A percentile compares a stretch with the other conserved stretches of the same genome.
phyloP scores from a whole-genome alignment of 1,140 invertebrate genomes.

The Tetramorium alpestre region DNA sequence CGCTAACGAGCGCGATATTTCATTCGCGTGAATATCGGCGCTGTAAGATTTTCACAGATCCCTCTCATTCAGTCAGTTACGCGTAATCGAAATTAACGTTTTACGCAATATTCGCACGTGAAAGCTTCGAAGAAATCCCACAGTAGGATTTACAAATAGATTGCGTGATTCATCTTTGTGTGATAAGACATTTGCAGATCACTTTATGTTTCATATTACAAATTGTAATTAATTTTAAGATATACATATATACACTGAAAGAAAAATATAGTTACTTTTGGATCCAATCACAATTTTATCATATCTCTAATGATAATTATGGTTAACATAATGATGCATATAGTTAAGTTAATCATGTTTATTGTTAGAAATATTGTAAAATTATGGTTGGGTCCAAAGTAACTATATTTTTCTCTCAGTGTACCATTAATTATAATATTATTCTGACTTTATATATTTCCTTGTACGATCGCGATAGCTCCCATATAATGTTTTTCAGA shows the following conservation, averaged over 20 bases:
- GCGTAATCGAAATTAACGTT: background rate
- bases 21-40: slow-evolving; percentile 7
- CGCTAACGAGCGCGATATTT: slow-evolving; percentile 22
- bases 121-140: background rate
- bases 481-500: background rate
- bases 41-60: background rate
- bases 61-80: background rate
- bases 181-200: background rate
- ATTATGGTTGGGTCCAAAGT: no score
- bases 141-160: background rate
- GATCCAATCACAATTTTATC: no score
- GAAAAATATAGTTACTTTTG: no score
- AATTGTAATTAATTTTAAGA: background rate
- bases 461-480: background rate
- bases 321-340: no score
- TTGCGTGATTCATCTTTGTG: background rate
- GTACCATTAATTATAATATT: background rate
- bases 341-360: no score
- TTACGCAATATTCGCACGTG: background rate
- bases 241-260: background rate
- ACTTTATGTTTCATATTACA: background rate
- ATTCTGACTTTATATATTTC: background rate
- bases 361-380: no score
- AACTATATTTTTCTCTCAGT: no score
- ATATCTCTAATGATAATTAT: no score